Percentiles rank a stretch among this genome's conserved stretches.
phyloP scores from a whole-genome alignment of 2,113 vertebrate species.

The Acrocephalus kingi region DNA sequence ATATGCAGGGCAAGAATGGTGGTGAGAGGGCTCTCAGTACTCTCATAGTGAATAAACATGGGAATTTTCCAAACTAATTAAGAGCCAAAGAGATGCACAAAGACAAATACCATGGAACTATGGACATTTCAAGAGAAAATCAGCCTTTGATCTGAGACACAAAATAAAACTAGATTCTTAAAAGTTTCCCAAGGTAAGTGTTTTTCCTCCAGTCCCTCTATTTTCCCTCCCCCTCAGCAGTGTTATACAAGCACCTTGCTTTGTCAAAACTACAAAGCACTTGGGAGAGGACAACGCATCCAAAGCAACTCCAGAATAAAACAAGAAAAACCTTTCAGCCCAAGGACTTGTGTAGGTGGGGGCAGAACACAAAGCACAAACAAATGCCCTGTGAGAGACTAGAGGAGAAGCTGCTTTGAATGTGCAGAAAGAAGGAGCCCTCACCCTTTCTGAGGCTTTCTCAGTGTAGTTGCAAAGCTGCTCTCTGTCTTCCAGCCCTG shows the following conservation, averaged over 20 bases:
- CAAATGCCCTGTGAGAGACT: neutral
- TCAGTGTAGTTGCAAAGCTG: neutral
- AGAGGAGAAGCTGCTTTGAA: constrained; percentile 15
- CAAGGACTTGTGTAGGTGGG: neutral
- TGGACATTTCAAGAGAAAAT: neutral
- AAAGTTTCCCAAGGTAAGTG: neutral
- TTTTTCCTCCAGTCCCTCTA: neutral
- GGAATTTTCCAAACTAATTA: neutral
- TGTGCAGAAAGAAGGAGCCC: neutral
- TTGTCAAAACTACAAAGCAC: neutral
- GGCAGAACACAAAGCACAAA: neutral
- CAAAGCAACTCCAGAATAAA: constrained; percentile 22
- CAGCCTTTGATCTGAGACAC: neutral
- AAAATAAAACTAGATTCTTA: neutral
- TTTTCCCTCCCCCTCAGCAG: neutral
- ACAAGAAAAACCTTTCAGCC: constrained; percentile 24
- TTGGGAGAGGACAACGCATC: neutral
- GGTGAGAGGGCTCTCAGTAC: neutral
- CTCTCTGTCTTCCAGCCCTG: constrained; percentile 9
- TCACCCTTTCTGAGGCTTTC: neutral
- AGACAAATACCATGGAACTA: neutral
- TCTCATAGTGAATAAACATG: neutral
- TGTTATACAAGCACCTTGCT: neutral
- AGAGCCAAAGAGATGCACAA: neutral
- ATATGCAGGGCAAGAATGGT: neutral